Evolutionary conservation across 1,140 invertebrate genomes (phyloP).

Genomic region (Geopemphigus sp.): DNA sequence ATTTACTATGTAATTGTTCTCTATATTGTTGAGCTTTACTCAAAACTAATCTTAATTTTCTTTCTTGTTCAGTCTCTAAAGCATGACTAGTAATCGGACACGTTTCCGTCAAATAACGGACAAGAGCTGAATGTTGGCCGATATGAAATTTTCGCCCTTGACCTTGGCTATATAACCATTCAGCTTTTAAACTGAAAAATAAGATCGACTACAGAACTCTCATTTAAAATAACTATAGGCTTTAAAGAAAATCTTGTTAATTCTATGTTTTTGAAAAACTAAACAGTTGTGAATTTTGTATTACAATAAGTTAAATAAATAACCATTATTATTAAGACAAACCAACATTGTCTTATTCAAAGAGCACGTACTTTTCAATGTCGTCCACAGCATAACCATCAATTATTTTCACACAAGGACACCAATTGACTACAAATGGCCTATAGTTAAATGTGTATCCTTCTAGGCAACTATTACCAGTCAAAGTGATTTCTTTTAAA

Average conservation of each 20-base stretch:
- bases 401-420: conserved; percentile 79
- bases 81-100: conserved; percentile 70
- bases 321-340: not conserved
- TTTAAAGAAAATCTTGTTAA: not conserved
- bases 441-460: conserved; percentile 79
- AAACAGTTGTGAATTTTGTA: too few relatives aligned
- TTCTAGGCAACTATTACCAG: conserved; percentile 81
- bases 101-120: conserved; percentile 75
- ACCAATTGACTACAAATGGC: conserved; percentile 91
- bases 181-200: conserved; percentile 77
- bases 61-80: conserved; percentile 78
- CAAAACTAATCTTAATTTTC: conserved; percentile 78
- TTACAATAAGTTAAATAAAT: too few relatives aligned
- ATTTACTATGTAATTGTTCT: conserved; percentile 61
- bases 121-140: conserved; percentile 78
- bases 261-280: too few relatives aligned
- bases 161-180: conserved; percentile 92
- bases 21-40: conserved; percentile 89
- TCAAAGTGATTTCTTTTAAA: conserved; percentile 77
- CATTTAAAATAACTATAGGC: not conserved
- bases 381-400: conserved; percentile 86
- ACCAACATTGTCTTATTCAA: not conserved
- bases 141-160: conserved; percentile 80
- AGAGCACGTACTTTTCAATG: conserved; percentile 72
- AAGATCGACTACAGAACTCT: not conserved